Conservation (phyloP, 2,888 invertebrate genomes). For the Catonia carolina region DNA sequence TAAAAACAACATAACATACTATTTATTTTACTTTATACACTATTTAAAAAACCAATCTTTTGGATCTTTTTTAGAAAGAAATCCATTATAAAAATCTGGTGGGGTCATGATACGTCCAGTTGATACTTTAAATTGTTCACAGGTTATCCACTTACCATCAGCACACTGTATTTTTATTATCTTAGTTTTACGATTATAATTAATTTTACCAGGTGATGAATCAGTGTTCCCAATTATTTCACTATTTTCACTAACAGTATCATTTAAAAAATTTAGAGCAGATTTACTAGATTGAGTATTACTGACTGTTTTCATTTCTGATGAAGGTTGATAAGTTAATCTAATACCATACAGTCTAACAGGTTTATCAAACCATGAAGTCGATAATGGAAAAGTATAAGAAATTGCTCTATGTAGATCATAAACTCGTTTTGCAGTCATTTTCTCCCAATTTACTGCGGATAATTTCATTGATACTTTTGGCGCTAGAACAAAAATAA, state of each 20-base stretch:
- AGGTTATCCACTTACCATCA: constrained; percentile 56
- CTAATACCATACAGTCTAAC: constrained; percentile 59
- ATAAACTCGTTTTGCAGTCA: constrained; percentile 58
- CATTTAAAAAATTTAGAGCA: constrained; percentile 30
- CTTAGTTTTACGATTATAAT: constrained; percentile 52
- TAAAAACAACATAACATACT: too few relatives aligned
- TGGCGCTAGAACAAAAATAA: constrained; percentile 59
- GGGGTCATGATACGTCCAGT: constrained; percentile 69
- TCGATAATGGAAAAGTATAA: constrained; percentile 55
- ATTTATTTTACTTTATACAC: not conserved
- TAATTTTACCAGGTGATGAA: constrained; percentile 50
- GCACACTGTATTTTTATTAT: constrained; percentile 60
- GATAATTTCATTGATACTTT: constrained; percentile 58
- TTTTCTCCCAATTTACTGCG: constrained; percentile 58
- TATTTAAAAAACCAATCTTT: constrained; percentile 28
- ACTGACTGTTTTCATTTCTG: not conserved
- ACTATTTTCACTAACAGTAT: constrained; percentile 3
- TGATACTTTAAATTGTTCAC: constrained; percentile 56
- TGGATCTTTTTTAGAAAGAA: constrained; percentile 51
- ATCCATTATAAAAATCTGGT: constrained; percentile 80
- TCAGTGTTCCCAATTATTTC: constrained; percentile 10
- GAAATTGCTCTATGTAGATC: constrained; percentile 64
- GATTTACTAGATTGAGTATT: constrained; percentile 16
- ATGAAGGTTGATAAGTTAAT: constrained; percentile 34
- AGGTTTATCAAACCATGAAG: constrained; percentile 52